Base-by-base conservation (phyloP, 1,140 invertebrate species). In the Cydia pomonella region DNA sequence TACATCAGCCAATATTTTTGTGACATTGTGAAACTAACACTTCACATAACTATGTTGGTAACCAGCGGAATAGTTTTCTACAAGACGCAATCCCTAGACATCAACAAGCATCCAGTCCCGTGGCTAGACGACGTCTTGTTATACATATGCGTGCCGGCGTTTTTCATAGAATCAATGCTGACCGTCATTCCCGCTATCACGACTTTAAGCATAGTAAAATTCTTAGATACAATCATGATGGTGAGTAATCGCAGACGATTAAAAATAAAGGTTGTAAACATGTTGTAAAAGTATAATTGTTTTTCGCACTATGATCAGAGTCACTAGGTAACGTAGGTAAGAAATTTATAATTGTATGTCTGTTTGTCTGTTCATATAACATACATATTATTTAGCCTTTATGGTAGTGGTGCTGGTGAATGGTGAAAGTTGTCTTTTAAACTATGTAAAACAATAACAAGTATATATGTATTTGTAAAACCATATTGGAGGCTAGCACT, bases 141-240 rank as follows among this genome's bases (percentile, higher is more conserved):
- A 2, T 94, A 95, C 76, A 93, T 95, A 29, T 95, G 95, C 76
- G 90, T 96, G n/a, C 95, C 95, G 1, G 95, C 94, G 62, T 95
- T 95, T 83, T 95, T 95, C 84, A 85, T 95, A 12, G 94, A 95
- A 75, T 93, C 92, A 2, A 93, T 95, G 72, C 93, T 95, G 76
- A 95, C 93, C 63, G 90, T 95, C 59, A 90, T 95, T 6, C 94
- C 95, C 2, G 92, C 94, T 27, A 87, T 94, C 47, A 82, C 91
- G 0, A 87, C 89, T 69, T 80, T 82, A 12, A 91, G 93, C 75
- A 90, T 88, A 41, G 76, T 93, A 25, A 86, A 90, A 27, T 90
- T 94, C 5, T 82, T 90, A 53, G 87, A 86, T 5, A 88, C 93
- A 23, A 73, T 92, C 9, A 74, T 94, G 2, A 90, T 94, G 87